phyloP scores from a whole-genome alignment of 1,140 invertebrate genomes.

The Camponotus floridanus region DNA sequence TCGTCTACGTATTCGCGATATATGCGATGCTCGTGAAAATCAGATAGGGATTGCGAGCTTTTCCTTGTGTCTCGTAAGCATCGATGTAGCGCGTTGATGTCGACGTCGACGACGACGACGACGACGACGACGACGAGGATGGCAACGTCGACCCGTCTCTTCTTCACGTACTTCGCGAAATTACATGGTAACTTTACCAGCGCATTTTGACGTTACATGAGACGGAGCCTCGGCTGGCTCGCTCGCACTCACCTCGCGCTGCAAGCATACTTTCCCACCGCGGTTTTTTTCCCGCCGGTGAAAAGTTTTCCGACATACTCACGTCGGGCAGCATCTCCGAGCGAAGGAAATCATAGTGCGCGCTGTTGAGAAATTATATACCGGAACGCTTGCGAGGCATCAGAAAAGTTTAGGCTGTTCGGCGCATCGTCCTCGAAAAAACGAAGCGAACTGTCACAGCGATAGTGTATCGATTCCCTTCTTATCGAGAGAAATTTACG shows the following conservation, averaged over 20 bases:
- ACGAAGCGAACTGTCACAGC: slow-evolving; percentile 8
- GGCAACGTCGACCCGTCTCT: slow-evolving; percentile 33
- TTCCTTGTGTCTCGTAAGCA: slow-evolving; percentile 38
- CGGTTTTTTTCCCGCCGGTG: slow-evolving; percentile 37
- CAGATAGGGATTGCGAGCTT: slow-evolving; percentile 22
- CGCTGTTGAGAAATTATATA: slow-evolving; percentile 55
- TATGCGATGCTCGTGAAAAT: slow-evolving; percentile 37
- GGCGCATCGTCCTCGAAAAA: not conserved
- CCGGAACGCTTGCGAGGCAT: slow-evolving; percentile 36
- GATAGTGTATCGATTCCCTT: slow-evolving; percentile 17
- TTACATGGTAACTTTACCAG: slow-evolving; percentile 60
- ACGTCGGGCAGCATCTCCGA: slow-evolving; percentile 30
- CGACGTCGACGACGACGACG: slow-evolving; percentile 22
- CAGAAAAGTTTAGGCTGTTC: slow-evolving; percentile 28
- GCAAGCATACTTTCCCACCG: slow-evolving; percentile 48
- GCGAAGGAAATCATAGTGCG: slow-evolving; percentile 53
- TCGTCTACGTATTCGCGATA: not conserved
- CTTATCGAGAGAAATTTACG: slow-evolving; percentile 8
- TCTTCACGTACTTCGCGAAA: slow-evolving; percentile 53
- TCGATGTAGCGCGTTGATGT: slow-evolving; percentile 20
- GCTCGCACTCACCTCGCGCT: slow-evolving; percentile 11
- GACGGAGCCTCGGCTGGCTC: not conserved
- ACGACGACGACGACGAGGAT: slow-evolving; percentile 6
- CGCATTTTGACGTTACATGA: slow-evolving; percentile 57
- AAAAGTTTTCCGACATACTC: slow-evolving; percentile 52